Evolutionary conservation across 2,888 invertebrate species (phyloP).

Genomic region (Aporophyla lueneburgensis): DNA sequence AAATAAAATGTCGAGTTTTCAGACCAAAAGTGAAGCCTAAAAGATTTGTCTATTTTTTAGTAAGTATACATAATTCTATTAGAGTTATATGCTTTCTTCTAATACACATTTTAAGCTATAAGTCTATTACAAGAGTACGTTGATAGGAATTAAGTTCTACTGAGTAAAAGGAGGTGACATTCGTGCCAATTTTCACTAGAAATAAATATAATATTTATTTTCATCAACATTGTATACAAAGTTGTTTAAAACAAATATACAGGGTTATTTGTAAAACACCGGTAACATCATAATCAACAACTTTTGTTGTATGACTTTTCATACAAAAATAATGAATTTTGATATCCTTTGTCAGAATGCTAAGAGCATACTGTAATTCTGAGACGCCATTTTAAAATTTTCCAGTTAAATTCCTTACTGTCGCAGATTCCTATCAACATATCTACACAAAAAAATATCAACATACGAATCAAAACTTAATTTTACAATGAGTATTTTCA

Average conservation of each 20-base stretch:
- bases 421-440: slow-evolving; percentile 16
- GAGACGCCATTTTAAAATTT: too few relatives aligned
- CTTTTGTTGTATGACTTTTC: too few relatives aligned
- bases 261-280: too few relatives aligned
- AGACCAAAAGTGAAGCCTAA: neutral
- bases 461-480: slow-evolving; percentile 24
- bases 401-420: neutral
- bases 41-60: neutral
- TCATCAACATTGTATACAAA: too few relatives aligned
- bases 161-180: neutral
- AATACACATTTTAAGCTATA: slow-evolving; percentile 34
- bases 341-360: neutral
- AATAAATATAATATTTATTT: too few relatives aligned
- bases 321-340: too few relatives aligned
- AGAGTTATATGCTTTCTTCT: slow-evolving; percentile 13
- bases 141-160: slow-evolving; percentile 5
- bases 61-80: neutral
- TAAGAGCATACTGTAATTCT: neutral
- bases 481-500: slow-evolving; percentile 45
- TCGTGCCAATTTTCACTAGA: neutral
- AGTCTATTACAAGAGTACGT: slow-evolving; percentile 21
- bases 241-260: too few relatives aligned
- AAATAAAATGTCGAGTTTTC: slow-evolving; percentile 1
- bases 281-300: too few relatives aligned
- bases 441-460: slow-evolving; percentile 41